Evolutionary conservation across 2,113 vertebrate genomes (phyloP).

Genomic region (Oreochromis aureus): DNA sequence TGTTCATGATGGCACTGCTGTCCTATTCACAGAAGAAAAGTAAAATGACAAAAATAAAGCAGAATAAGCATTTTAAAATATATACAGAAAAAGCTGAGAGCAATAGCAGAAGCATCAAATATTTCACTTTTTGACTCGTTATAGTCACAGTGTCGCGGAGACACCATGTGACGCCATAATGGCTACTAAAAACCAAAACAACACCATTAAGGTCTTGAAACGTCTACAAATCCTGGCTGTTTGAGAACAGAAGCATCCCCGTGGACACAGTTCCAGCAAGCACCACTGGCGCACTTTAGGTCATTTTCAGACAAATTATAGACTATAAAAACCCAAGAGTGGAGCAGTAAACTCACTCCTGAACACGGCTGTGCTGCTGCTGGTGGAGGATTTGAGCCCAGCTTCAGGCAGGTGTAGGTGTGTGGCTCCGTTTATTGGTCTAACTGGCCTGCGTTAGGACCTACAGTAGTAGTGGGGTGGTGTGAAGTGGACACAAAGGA

Average conservation of each 20-base stretch:
- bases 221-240: not conserved
- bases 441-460: not conserved
- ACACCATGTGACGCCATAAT: not conserved
- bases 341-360: not conserved
- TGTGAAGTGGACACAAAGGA: slow-evolving; percentile 9
- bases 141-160: not conserved
- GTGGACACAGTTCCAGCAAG: not conserved
- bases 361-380: not conserved
- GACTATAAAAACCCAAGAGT: not conserved
- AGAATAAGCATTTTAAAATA: not conserved
- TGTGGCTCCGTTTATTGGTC: not conserved
- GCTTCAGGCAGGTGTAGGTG: not conserved
- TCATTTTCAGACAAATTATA: not conserved
- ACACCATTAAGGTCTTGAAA: not conserved
- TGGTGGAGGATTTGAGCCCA: not conserved
- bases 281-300: not conserved
- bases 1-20: not conserved
- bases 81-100: not conserved
- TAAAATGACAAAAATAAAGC: not conserved
- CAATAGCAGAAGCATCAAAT: not conserved
- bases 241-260: not conserved
- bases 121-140: not conserved
- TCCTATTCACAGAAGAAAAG: not conserved
- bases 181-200: not conserved
- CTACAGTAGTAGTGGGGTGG: not conserved